Conservation (phyloP, 1,140 invertebrate species). For the Drosophila prosaltans region DNA sequence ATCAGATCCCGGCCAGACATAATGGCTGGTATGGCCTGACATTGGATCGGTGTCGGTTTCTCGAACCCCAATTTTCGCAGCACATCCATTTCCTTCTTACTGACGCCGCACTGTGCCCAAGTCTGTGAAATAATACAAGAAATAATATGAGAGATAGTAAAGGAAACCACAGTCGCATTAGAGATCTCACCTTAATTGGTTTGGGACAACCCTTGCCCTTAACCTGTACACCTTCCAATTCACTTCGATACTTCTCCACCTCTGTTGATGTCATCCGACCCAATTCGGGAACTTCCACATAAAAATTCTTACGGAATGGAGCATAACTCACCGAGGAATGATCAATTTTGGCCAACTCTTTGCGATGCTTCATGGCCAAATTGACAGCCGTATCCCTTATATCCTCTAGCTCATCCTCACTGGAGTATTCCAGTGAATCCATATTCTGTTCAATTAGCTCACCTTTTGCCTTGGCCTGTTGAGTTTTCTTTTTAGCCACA, state of each 20-base stretch:
- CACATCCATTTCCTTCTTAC: constrained; percentile 97
- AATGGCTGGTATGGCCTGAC: constrained; percentile 99
- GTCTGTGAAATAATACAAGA: constrained; percentile 82
- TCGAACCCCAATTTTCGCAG: constrained; percentile 97
- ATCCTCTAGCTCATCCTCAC: constrained; percentile 97
- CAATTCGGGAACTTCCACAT: constrained; percentile 94
- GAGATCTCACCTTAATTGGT: constrained; percentile 89
- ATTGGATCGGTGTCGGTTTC: constrained; percentile 99
- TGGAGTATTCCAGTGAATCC: constrained; percentile 98
- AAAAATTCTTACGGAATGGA: constrained; percentile 97
- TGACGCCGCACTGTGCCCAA: constrained; percentile 99
- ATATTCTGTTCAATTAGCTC: constrained; percentile 99
- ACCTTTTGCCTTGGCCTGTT: constrained; percentile 89
- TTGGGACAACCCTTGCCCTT: constrained; percentile 96
- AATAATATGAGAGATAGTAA: neutral
- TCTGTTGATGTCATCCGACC: constrained; percentile 95
- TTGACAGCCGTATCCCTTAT: constrained; percentile 95
- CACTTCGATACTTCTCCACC: constrained; percentile 92
- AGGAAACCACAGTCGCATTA: no score
- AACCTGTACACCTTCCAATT: constrained; percentile 93
- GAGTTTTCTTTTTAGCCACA: constrained; percentile 91
- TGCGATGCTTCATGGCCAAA: constrained; percentile 93
- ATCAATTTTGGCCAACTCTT: constrained; percentile 95
- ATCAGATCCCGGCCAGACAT: constrained; percentile 99
- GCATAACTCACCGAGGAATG: constrained; percentile 93